phyloP scores from a whole-genome alignment of 2,113 vertebrate species.

The Geococcyx californianus region DNA sequence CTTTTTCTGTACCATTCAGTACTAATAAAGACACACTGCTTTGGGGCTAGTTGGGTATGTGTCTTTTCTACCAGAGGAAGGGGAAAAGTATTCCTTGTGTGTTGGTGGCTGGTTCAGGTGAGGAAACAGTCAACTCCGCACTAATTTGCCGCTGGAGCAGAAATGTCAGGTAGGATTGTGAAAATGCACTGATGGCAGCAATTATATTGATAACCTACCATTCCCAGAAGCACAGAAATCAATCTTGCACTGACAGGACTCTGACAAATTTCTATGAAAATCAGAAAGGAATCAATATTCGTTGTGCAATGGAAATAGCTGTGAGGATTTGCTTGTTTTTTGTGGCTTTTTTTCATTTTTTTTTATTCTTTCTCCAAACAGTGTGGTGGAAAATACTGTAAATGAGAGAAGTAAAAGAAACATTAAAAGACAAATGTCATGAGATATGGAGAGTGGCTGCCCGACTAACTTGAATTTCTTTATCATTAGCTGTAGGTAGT shows the following conservation, averaged over 20 bases:
- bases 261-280: slow-evolving; percentile 57
- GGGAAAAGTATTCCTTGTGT: background rate
- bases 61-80: background rate
- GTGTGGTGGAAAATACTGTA: background rate
- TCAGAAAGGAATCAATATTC: slow-evolving; percentile 65
- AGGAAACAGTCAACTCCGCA: background rate
- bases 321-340: background rate
- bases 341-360: background rate
- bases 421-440: background rate
- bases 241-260: slow-evolving; percentile 46
- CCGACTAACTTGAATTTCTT: background rate
- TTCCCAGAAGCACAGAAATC: slow-evolving; percentile 55
- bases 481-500: background rate
- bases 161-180: slow-evolving; percentile 35
- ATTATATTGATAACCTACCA: slow-evolving; percentile 58
- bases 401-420: background rate
- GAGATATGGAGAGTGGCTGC: background rate
- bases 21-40: background rate
- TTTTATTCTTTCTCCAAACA: background rate
- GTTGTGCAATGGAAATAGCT: slow-evolving; percentile 8
- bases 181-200: slow-evolving; percentile 46
- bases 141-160: slow-evolving; percentile 24
- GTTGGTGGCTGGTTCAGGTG: background rate
- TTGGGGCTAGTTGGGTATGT: background rate
- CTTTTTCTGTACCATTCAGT: background rate